Evolutionary conservation across 2,888 invertebrate species (phyloP), one percentile per base, ranked within the genome.

Genomic region (Pammene fasciana): DNA sequence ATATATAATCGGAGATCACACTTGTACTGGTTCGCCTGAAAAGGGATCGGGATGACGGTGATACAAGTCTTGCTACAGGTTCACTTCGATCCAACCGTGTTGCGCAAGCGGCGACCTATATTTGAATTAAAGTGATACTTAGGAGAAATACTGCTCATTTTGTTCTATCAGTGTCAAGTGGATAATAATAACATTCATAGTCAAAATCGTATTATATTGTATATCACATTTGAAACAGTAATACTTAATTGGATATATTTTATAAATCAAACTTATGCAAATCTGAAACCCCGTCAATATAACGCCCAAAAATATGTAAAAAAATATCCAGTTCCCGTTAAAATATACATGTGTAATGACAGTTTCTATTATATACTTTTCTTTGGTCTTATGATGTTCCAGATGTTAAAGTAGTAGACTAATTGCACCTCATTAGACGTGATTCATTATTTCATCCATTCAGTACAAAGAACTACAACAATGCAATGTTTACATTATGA

Each of bases 81-180:
- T 61, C 26, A 41, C 46, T 56, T 56, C 48, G 55, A 52, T 61
- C 16, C 41, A 36, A n/a, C 8, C 45, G 26, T 46, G 57, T 65
- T 59, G 64, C 38, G 68, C 64, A 68, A 68, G 64, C 64, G 26
- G 18, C 18, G 68, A 50, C 68, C 68, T 57, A 64, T 68, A 68
- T 68, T 62, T 36, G 14, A 62, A 60, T 52, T 52, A 38, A 54
- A 61, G 61, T 54, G 41, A 54, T 64, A n/a, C n/a, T n/a, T n/a
- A 54, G 64, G 26, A 64, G 61, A 61, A 16, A 61, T 61, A 50
- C 16, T 11, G 34, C 9, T 61, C 18, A 18, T 26, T n/a, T 7
- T 2, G 9, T 0, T 6, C 8, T 5, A 38, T 38, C 9, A 6
- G 38, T 9, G 38, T 5, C 38, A 9, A 14, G 14, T 60, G 36